Evolutionary conservation across 2,113 vertebrate species (phyloP), one percentile per base, ranked within the genome.

Genomic region (Patagioenas fasciata): DNA sequence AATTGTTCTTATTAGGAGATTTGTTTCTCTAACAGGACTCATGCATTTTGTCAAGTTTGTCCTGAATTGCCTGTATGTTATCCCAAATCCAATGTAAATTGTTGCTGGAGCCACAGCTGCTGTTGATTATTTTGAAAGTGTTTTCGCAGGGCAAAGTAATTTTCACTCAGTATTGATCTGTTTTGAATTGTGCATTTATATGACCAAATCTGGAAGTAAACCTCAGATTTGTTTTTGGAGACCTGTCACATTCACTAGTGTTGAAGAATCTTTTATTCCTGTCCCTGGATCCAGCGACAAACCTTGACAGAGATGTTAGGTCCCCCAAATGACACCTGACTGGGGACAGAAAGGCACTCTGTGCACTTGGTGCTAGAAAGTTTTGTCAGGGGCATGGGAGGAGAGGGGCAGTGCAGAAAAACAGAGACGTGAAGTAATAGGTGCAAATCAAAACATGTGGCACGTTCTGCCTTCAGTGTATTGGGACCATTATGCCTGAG

Each of bases 61-160:
- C 56, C 36, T 32, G 54, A 89, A 50, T 6, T 3, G 54, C 36
- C 4, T 48, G 51, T 48, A 56, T 10, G 29, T 75, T 83, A 42
- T 69, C 72, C 40, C 47, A 62, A 75, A 86, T 54, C n/a, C 15
- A 16, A 62, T 28, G 36, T 36, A 36, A 16, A 1, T 15, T 29
- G 16, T 51, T 94, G 40, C 51, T 69, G 77, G 69, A 89, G 40
- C 10, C 65, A 67, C 28, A 20, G 36, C 8, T 91, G 72, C 47
- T 58, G 44, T 10, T 66, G 36, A 78, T 70, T 86, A 70, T 84
- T 89, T 92, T 84, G 56, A 11, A 96, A 40, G 13, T 54, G n/a
- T 10, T 91, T 78, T 83, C 3, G 3, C 54, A 57, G 10, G 24
- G 54, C 13, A 69, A 91, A 95, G 21, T 20, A 15, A 50, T 78